These are phyloP conservation scores for Bradypodion ventrale DNA, from an alignment of 2,797 vertebrate genomes.

Conservation along the genomic window DNA sequence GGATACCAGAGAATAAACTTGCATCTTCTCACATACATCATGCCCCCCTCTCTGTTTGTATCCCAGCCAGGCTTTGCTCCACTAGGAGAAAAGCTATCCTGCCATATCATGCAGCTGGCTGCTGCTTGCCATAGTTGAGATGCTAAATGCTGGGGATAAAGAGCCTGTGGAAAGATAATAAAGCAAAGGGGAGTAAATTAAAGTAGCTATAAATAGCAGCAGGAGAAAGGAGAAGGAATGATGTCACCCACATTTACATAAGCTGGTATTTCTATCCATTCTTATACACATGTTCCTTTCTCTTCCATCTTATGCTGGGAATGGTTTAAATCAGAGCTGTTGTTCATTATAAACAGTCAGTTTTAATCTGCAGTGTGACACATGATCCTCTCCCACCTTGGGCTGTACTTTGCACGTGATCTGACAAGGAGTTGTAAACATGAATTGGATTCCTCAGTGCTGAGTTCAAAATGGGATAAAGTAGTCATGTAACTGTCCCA, in stretches of 20 bases:
- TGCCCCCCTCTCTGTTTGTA: background rate
- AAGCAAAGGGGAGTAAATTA: constrained; percentile 76
- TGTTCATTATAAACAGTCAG: background rate
- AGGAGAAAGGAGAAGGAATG: constrained; percentile 74
- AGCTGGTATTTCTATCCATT: constrained; percentile 69
- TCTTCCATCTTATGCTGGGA: constrained; percentile 36
- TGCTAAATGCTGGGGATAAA: constrained; percentile 65
- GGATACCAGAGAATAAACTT: accelerated
- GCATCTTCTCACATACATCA: accelerated
- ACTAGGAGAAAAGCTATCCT: constrained; percentile 48
- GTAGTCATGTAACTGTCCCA: background rate
- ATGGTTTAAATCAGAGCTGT: background rate
- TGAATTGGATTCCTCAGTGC: background rate
- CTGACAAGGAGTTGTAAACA: background rate
- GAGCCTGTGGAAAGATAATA: constrained; percentile 73
- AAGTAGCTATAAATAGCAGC: constrained; percentile 74
- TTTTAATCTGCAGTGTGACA: background rate
- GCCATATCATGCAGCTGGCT: constrained; percentile 38
- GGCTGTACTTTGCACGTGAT: background rate
- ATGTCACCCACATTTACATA: constrained; percentile 75
- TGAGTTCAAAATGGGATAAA: background rate
- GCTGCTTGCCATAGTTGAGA: constrained; percentile 51
- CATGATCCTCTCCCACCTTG: background rate
- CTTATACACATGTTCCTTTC: constrained; percentile 35
- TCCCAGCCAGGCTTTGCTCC: constrained; percentile 17